A percentile compares a stretch with the other conserved stretches of the same genome.
These are phyloP conservation scores for Plagodis dolabraria DNA, from an alignment of 2,888 invertebrate species.

Conservation along the genomic window DNA sequence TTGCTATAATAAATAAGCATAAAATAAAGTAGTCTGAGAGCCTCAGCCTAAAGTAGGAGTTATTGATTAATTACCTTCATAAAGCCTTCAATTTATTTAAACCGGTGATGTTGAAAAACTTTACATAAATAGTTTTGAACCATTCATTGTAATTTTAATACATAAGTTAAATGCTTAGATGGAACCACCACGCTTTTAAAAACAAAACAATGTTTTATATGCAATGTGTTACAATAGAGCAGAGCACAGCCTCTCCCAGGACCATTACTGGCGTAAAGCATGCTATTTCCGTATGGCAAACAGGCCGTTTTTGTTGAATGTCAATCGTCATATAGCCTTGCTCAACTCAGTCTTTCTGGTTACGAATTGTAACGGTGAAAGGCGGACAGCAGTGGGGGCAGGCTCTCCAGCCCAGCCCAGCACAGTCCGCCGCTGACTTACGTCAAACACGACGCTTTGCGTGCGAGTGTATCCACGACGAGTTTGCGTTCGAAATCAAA, in stretches of 20 bases:
- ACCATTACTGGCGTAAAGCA: constrained; percentile 40
- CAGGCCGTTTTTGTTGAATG: constrained; percentile 77
- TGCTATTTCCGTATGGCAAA: constrained; percentile 70
- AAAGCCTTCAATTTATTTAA: too few species aligned
- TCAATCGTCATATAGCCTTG: constrained; percentile 82
- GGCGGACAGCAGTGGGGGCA: constrained; percentile 62
- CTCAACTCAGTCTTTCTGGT: constrained; percentile 74
- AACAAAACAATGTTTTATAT: too few species aligned
- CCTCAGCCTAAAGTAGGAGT: too few species aligned
- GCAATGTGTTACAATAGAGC: constrained; percentile 15
- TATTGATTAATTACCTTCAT: too few species aligned
- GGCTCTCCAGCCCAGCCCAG: constrained; percentile 37
- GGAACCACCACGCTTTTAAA: too few species aligned
- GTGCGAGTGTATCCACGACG: constrained; percentile 25
- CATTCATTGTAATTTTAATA: too few species aligned
- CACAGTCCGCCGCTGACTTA: constrained; percentile 53
- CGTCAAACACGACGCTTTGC: constrained; percentile 40
- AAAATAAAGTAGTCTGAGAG: too few species aligned
- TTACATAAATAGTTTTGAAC: too few species aligned
- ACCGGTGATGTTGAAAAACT: too few species aligned
- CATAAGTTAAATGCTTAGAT: too few species aligned
- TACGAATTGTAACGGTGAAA: constrained; percentile 77
- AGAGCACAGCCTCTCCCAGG: constrained; percentile 32
- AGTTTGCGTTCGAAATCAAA: constrained; percentile 44
- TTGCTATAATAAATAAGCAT: too few species aligned